Percentiles rank a stretch among this genome's conserved stretches.
Conservation (phyloP, 2,113 vertebrate species). For the Gorsachius goisagi region DNA sequence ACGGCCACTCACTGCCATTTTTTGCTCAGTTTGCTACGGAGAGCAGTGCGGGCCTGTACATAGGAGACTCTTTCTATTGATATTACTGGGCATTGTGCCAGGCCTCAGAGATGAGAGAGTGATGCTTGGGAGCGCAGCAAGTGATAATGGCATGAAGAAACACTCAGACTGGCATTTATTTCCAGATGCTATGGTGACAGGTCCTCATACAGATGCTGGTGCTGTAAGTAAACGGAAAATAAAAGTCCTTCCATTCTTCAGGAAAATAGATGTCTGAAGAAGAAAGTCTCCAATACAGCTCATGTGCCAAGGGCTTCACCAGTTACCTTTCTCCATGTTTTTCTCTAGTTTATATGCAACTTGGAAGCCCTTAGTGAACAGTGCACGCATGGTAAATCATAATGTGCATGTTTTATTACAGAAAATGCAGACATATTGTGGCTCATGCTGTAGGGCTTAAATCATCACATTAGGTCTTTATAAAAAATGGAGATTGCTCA, state of each 20-base stretch:
- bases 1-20: neutral
- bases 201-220: neutral
- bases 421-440: slow-evolving; percentile 23
- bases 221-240: neutral
- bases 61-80: neutral
- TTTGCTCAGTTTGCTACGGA: neutral
- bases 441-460: slow-evolving; percentile 36
- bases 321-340: neutral
- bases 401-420: neutral
- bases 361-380: neutral
- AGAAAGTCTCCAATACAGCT: neutral
- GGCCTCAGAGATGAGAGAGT: neutral
- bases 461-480: slow-evolving; percentile 45
- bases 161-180: neutral
- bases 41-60: neutral
- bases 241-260: neutral
- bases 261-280: neutral
- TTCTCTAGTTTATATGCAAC: neutral
- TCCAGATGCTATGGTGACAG: neutral
- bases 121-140: neutral
- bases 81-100: neutral
- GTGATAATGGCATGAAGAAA: slow-evolving; percentile 3
- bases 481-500: neutral
- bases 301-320: neutral
- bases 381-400: neutral